Conservation (phyloP, 2,888 invertebrate species). For the Electrophaes corylata region DNA sequence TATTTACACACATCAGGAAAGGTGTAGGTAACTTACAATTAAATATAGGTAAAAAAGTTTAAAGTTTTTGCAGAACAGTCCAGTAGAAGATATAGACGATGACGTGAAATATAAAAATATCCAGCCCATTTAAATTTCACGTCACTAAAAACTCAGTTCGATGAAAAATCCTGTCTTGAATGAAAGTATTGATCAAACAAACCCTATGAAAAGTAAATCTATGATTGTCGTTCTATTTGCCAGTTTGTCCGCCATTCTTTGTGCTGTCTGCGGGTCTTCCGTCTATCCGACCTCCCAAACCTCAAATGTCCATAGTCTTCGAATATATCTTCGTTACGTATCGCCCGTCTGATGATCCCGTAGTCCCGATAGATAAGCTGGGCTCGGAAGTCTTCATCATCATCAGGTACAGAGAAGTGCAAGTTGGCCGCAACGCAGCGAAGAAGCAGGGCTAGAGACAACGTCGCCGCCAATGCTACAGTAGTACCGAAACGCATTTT, state of each 20-base stretch:
- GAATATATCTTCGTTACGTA: slow-evolving; percentile 85
- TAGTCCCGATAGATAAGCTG: slow-evolving; percentile 83
- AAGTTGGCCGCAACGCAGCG: slow-evolving; percentile 61
- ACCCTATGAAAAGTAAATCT: no score
- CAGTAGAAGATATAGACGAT: not conserved
- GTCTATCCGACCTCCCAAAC: slow-evolving; percentile 86
- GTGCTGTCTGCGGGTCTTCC: slow-evolving; percentile 14
- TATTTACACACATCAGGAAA: slow-evolving; percentile 8
- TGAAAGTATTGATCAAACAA: no score
- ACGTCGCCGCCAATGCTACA: slow-evolving; percentile 53
- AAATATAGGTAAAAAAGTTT: not conserved
- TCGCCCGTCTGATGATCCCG: slow-evolving; percentile 75
- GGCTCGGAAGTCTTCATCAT: slow-evolving; percentile 66
- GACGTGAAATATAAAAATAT: slow-evolving; percentile 54
- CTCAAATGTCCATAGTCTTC: slow-evolving; percentile 91
- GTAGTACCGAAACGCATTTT: slow-evolving; percentile 64
- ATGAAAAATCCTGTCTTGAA: no score
- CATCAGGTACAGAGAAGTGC: slow-evolving; percentile 58
- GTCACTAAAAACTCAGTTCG: slow-evolving; percentile 17
- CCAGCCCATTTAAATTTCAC: slow-evolving; percentile 68
- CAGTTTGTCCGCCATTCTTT: slow-evolving; percentile 39
- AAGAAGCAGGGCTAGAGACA: slow-evolving; percentile 53
- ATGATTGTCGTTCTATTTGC: slow-evolving; percentile 32
- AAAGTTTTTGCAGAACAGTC: no score
- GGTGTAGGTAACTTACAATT: no score